Conservation (phyloP, 2,797 vertebrate species). For the Scolopax bukidnonensis region DNA sequence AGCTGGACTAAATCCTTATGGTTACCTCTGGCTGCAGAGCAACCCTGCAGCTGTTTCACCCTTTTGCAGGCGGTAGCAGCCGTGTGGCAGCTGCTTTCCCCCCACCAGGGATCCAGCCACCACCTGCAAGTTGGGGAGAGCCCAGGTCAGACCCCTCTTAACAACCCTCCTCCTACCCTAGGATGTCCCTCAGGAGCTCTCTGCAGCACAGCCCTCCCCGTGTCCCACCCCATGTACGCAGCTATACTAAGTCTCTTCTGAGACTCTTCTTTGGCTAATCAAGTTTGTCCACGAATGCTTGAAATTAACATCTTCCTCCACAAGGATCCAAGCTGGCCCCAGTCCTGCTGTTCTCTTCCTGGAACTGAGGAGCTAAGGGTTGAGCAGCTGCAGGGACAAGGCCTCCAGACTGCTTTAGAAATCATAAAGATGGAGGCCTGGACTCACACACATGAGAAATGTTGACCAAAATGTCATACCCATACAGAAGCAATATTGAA, state of each 20-base stretch:
- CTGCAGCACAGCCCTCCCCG: not conserved
- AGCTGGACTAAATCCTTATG: not conserved
- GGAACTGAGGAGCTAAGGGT: not conserved
- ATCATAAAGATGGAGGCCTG: not conserved
- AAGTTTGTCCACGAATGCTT: not conserved
- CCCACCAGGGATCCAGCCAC: not conserved
- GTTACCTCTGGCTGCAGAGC: not conserved
- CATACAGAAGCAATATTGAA: not conserved
- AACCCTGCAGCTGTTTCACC: not conserved
- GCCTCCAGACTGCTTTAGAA: not conserved
- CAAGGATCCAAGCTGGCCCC: not conserved
- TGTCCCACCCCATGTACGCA: not conserved
- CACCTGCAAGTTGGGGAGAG: accelerated
- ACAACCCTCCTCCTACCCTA: not conserved
- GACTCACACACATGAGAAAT: not conserved
- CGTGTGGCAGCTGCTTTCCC: not conserved
- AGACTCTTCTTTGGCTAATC: not conserved
- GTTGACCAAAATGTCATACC: not conserved
- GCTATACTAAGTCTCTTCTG: not conserved
- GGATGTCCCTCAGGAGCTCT: not conserved
- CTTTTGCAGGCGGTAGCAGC: not conserved
- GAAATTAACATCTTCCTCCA: not conserved
- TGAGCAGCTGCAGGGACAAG: not conserved
- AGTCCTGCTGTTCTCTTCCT: too few species aligned
- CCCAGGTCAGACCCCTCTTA: not conserved